phyloP scores from a whole-genome alignment of 2,797 vertebrate species.

The Erpetoichthys calabaricus region DNA sequence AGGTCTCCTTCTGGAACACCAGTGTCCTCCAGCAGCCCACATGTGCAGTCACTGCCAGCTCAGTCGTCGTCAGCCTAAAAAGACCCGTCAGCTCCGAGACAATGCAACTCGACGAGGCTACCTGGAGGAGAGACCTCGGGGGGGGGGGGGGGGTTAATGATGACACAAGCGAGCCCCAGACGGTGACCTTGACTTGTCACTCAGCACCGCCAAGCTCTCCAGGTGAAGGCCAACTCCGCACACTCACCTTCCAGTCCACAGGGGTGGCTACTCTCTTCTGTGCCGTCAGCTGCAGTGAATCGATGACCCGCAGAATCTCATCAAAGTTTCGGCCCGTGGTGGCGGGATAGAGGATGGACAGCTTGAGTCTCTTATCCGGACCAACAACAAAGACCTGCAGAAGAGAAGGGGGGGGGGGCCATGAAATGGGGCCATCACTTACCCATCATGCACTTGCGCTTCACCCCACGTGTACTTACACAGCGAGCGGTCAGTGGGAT shows the following conservation, averaged over 20 bases:
- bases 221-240: too few relatives aligned
- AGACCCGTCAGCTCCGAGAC: too few relatives aligned
- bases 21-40: too few relatives aligned
- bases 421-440: neutral
- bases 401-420: neutral
- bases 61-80: too few relatives aligned
- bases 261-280: conserved; percentile 84
- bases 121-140: too few relatives aligned
- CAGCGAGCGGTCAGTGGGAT: conserved; percentile 84
- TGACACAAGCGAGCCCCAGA: too few relatives aligned
- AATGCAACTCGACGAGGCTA: too few relatives aligned
- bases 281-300: conserved; percentile 85
- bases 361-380: conserved; percentile 90
- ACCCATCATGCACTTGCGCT: neutral
- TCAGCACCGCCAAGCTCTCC: neutral
- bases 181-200: too few relatives aligned
- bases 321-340: conserved; percentile 92
- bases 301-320: conserved; percentile 78
- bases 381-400: conserved; percentile 82
- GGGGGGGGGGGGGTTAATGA: too few relatives aligned
- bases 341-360: conserved; percentile 91
- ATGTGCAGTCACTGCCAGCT: too few relatives aligned
- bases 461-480: conserved; percentile 46
- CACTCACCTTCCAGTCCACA: conserved; percentile 90
- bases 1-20: too few relatives aligned